Conservation (phyloP, 2,888 invertebrate genomes). For the Heliconius charithonia region DNA sequence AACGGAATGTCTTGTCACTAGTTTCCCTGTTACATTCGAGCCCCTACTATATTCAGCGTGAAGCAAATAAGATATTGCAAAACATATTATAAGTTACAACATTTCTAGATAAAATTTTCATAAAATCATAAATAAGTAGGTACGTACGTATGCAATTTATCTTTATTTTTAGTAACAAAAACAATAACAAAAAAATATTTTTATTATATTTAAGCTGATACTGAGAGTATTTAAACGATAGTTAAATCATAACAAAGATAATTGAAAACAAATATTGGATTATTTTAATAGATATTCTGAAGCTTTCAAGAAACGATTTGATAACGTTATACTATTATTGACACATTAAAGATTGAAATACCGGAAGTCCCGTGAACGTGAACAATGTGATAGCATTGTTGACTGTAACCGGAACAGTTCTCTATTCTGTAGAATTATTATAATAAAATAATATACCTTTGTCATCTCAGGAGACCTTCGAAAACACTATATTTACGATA, state of each 20-base stretch:
- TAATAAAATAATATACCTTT: no score
- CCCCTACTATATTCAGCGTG: no score
- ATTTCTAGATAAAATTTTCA: background rate
- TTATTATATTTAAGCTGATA: background rate
- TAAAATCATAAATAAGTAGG: background rate
- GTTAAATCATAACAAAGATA: constrained; percentile 15
- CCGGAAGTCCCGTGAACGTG: no score
- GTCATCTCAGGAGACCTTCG: no score
- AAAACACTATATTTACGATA: no score
- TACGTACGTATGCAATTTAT: background rate
- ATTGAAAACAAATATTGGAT: constrained; percentile 3
- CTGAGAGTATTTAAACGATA: background rate
- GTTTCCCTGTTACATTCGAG: no score
- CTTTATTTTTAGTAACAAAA: background rate
- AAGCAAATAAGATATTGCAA: no score
- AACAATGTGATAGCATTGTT: no score
- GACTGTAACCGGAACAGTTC: no score
- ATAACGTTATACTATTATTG: background rate
- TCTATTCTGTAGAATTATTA: no score
- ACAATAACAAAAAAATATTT: background rate
- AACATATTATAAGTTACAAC: background rate
- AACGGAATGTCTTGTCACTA: background rate
- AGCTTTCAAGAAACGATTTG: constrained; percentile 9
- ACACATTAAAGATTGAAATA: background rate
- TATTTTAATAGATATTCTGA: background rate